Base-by-base conservation (phyloP, 2,113 vertebrate species). In the Ginglymostoma cirratum region DNA sequence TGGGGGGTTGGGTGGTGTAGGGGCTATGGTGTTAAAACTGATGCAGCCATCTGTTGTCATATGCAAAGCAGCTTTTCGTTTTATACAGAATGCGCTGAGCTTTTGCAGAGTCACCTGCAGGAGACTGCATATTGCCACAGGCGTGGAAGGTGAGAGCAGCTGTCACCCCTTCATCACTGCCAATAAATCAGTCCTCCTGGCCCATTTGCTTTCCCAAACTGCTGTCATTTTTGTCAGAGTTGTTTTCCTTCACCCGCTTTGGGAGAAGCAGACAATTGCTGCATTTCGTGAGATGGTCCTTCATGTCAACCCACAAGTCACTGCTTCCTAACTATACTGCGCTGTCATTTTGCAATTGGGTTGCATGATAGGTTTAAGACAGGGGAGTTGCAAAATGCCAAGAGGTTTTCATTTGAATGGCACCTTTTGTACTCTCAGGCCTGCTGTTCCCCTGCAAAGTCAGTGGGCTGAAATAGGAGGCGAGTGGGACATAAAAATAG, bases 141-240 rank as follows among this genome's bases (percentile, higher is more conserved):
- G 89, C 89, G n/a, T 93, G 89, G 30, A 65, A 93, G 89, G 89
- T 93, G 89, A 66, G n/a, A 93, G 89, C 89, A 93, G n/a, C 34
- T 93, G 89, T 66, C 89, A 76, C 72, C 72, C 27, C 17, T 66
- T 15, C 38, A 34, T 93, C 65, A 19, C 34, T 93, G 89, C 89
- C 80, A 83, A 66, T n/a, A n/a, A 93, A 38, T 61, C n/a, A 17
- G 19, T 34, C 89, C 38, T 61, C 1, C 19, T 38, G n/a, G 5
- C 65, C 61, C n/a, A 38, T 8, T 21, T 17, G 61, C 87, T 93
- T 66, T n/a, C 87, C n/a, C 55, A n/a, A 2, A 2, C 72, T n/a
- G 72, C 72, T 34, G 5, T 34, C 34, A 34, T n/a, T 76, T 30
- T 10, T 10, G 3, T 6, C 23, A 23, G 21, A 23, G 67, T 69